Base-by-base conservation (phyloP, 2,113 vertebrate genomes). In the Tympanuchus pallidicinctus region DNA sequence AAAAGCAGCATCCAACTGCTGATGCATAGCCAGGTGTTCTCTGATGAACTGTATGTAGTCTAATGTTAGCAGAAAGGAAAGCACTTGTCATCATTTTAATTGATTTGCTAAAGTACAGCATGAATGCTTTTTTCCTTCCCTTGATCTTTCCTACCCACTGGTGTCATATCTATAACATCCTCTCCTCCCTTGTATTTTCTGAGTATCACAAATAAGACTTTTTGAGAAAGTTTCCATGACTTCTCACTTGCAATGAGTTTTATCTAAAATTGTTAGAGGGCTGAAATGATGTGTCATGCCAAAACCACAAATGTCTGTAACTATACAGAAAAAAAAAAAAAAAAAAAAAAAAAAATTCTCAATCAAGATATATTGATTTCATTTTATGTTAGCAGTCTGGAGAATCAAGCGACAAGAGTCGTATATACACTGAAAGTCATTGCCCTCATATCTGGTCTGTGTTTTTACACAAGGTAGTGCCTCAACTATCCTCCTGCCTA, bases 71-170 rank as follows among this genome's bases (percentile, higher is more conserved):
- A 79, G 27, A 88, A 80, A 90, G 52, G 30, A 88, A 86, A 92
- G 90, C 75, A 74, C 61, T 92, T 91, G 47, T 73, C 82, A 82
- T 61, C 61, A 67, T 30, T 78, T 40, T 56, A 32, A 45, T 4
- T 77, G 54, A 82, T 84, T 94, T 92, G 16, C 47, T 92, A 30
- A 91, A 84, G 54, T 85, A 76, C 34, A 87, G 21, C 25, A 79
- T 30, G 76, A 94, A 54, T 25, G 47, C 27, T 81, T 77, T 82
- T 86, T 56, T 92, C 77, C 54, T 61, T 93, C 88, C 69, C 86
- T 92, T 84, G 56, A 85, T 92, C 69, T 91, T 86, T 85, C 79
- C 25, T 63, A 89, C 22, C 47, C 43, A 43, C 19, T 81, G 40
- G 24, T 70, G 66, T 63, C 75, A 14, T 42, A 47, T 45, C 71